A percentile compares a stretch with the other conserved stretches of the same genome.
phyloP scores from a whole-genome alignment of 1,140 invertebrate species.

The Acyrthosiphon pisum region DNA sequence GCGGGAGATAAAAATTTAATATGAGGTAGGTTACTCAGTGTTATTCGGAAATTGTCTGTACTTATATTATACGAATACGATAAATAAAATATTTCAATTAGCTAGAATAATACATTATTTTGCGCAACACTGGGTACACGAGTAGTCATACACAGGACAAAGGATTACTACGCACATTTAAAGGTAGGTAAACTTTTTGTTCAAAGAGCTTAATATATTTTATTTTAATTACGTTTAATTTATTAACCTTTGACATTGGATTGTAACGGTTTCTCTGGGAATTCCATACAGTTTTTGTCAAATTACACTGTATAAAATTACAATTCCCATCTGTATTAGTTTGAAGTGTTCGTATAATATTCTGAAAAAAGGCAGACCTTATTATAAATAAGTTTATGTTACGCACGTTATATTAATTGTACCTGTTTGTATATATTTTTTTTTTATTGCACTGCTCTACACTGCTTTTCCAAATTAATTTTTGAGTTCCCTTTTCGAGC shows the following conservation, averaged over 20 bases:
- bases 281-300: neutral
- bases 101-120: neutral
- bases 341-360: neutral
- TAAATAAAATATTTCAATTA: constrained; percentile 13
- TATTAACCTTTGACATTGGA: neutral
- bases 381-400: neutral
- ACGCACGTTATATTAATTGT: neutral
- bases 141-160: neutral
- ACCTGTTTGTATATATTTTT: neutral
- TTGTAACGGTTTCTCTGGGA: neutral
- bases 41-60: neutral
- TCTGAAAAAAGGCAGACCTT: neutral
- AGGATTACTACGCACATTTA: neutral
- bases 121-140: neutral
- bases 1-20: neutral
- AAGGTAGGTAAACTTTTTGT: constrained; percentile 18
- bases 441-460: neutral
- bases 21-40: neutral
- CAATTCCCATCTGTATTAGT: neutral
- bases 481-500: neutral
- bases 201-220: neutral
- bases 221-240: neutral
- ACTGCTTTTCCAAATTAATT: neutral
- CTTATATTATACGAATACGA: neutral
- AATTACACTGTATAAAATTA: neutral